Percentiles rank a stretch among this genome's conserved stretches.
phyloP scores from a whole-genome alignment of 1,140 invertebrate genomes.

The Trachelipus rathkii region DNA sequence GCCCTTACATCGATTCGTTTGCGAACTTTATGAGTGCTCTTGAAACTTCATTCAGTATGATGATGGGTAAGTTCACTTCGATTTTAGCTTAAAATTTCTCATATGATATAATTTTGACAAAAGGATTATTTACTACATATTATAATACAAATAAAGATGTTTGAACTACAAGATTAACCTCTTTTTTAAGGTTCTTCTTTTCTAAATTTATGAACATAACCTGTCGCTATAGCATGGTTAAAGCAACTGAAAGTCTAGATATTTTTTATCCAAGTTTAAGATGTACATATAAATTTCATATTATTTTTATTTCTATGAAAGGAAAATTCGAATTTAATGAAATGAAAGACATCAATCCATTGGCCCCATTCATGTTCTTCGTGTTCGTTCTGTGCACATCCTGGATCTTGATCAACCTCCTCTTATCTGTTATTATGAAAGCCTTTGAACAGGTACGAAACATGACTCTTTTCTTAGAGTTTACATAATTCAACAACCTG shows the following conservation, averaged over 20 bases:
- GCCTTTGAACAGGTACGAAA: conserved; percentile 50
- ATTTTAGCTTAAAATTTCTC: background rate
- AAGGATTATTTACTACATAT: no score
- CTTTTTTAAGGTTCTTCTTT: no score
- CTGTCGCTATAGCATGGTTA: no score
- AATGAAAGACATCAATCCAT: conserved; percentile 51
- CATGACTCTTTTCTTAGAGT: background rate
- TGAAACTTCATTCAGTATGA: conserved; percentile 56
- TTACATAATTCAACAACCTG: background rate
- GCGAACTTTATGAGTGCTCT: conserved; percentile 54
- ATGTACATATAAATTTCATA: no score
- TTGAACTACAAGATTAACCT: no score
- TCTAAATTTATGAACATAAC: no score
- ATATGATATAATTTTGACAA: no score
- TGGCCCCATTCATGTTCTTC: conserved; percentile 55
- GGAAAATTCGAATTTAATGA: conserved; percentile 57
- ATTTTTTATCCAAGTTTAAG: no score
- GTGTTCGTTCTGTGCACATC: conserved; percentile 55
- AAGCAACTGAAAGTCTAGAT: no score
- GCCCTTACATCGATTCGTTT: conserved; percentile 52
- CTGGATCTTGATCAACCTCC: conserved; percentile 58
- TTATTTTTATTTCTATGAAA: background rate
- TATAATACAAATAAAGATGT: no score
- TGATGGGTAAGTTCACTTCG: conserved; percentile 49
- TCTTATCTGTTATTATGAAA: conserved; percentile 57